phyloP scores from a whole-genome alignment of 2,888 invertebrate genomes.

The Tetrapedia diversipes region DNA sequence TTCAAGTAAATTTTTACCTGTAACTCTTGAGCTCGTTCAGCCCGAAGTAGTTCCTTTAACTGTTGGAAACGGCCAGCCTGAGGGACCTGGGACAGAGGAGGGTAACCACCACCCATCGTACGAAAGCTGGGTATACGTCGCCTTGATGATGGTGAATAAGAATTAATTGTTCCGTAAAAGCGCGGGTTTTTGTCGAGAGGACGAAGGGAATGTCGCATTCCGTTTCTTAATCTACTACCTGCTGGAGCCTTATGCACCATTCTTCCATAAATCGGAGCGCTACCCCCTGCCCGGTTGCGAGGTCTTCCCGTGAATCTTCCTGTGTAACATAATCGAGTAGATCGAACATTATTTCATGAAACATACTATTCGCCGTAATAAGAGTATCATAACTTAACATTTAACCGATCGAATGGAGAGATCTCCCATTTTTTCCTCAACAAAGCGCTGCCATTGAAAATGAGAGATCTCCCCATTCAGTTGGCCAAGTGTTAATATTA shows the following conservation, averaged over 20 bases:
- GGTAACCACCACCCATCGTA: slow-evolving; percentile 66
- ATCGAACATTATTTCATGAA: not conserved
- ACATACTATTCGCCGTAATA: not conserved
- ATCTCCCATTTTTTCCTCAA: too few species aligned
- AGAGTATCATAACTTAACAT: too few species aligned
- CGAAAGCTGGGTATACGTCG: slow-evolving; percentile 78
- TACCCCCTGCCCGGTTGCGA: slow-evolving; percentile 75
- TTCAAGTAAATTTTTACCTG: slow-evolving; percentile 69
- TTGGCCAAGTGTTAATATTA: too few species aligned
- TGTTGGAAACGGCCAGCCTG: slow-evolving; percentile 87
- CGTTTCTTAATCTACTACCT: slow-evolving; percentile 79
- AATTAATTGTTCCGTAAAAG: slow-evolving; percentile 83
- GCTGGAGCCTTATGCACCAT: slow-evolving; percentile 89
- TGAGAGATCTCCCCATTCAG: too few species aligned
- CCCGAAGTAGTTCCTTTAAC: slow-evolving; percentile 90
- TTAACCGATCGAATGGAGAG: too few species aligned
- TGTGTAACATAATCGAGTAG: not conserved
- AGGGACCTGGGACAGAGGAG: slow-evolving; percentile 71
- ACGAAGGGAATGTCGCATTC: slow-evolving; percentile 82
- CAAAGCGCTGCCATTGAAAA: too few species aligned
- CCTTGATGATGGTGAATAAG: slow-evolving; percentile 84
- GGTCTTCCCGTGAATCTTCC: slow-evolving; percentile 60
- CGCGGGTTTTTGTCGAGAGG: slow-evolving; percentile 84
- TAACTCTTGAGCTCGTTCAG: slow-evolving; percentile 90
- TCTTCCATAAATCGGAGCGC: slow-evolving; percentile 88